Percentiles rank a stretch among this genome's conserved stretches.
Evolutionary conservation across 2,113 vertebrate species (phyloP).

Genomic region (Lycocorax pyrrhopterus): DNA sequence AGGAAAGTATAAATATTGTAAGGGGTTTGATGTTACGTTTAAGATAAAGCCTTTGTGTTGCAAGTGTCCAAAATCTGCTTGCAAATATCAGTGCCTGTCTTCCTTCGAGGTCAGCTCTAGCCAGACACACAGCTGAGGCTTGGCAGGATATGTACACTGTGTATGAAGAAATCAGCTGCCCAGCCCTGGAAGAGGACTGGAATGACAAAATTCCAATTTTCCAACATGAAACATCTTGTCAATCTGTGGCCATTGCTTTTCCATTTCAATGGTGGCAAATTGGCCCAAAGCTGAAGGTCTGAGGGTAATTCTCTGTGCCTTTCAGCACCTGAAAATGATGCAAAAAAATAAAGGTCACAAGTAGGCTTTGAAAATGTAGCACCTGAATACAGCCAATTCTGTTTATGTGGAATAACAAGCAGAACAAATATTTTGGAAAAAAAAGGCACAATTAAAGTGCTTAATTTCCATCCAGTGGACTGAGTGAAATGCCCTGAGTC

Average conservation of each 20-base stretch:
- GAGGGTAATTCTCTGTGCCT: not conserved
- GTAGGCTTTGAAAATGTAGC: not conserved
- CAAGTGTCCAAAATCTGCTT: not conserved
- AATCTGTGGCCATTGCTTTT: not conserved
- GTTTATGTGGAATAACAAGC: not conserved
- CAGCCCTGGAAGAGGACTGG: not conserved
- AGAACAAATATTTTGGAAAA: not conserved
- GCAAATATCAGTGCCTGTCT: not conserved
- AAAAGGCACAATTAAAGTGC: not conserved
- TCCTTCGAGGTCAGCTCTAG: not conserved
- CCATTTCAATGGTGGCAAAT: not conserved
- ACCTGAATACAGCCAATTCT: not conserved
- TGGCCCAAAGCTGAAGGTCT: not conserved
- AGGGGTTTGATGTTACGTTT: not conserved
- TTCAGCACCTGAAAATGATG: not conserved
- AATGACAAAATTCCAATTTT: not conserved
- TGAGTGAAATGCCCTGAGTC: accelerated
- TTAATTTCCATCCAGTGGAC: not conserved
- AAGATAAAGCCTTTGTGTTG: not conserved
- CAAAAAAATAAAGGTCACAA: not conserved
- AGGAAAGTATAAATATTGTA: not conserved
- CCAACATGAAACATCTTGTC: not conserved
- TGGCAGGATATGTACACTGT: not conserved
- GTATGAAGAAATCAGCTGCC: not conserved
- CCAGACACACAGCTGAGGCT: not conserved